These are phyloP conservation scores for Carcina quercana DNA, from an alignment of 2,888 invertebrate species.

Conservation along the genomic window DNA sequence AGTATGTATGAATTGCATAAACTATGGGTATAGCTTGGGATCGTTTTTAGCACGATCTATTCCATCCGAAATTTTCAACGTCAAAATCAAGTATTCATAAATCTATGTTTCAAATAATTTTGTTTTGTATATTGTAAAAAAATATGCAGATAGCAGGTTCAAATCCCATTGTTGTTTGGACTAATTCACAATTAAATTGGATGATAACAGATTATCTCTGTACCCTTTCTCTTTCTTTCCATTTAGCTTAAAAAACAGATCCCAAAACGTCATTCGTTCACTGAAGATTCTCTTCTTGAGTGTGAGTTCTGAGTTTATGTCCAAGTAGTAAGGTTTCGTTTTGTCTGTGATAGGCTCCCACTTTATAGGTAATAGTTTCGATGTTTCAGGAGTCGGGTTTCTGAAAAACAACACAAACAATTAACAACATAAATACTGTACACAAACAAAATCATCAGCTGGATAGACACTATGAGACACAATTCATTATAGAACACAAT, in stretches of 20 bases:
- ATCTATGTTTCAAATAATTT: no score
- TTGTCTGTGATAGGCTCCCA: constrained; percentile 34
- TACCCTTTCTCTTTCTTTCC: constrained; percentile 1
- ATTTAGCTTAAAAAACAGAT: constrained; percentile 31
- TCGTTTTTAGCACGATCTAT: no score
- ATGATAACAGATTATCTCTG: neutral
- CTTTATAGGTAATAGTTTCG: constrained; percentile 30
- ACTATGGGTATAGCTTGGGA: no score
- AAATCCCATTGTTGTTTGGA: neutral
- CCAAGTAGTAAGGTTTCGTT: constrained; percentile 22
- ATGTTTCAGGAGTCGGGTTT: constrained; percentile 34
- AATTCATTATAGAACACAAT: no score
- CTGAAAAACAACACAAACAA: constrained; percentile 26
- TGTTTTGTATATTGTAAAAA: neutral
- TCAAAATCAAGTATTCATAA: no score
- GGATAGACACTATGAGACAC: no score
- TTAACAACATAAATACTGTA: no score
- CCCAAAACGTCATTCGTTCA: constrained; percentile 36
- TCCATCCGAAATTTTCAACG: no score
- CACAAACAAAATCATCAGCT: no score
- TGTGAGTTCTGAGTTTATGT: constrained; percentile 24
- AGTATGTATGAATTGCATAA: no score
- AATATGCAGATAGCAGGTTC: no score
- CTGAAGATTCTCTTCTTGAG: constrained; percentile 24
- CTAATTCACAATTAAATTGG: no score